A percentile compares a stretch with the other conserved stretches of the same genome.
Conservation (phyloP, 2,113 vertebrate species). For the Genyomyrus donnyi region DNA sequence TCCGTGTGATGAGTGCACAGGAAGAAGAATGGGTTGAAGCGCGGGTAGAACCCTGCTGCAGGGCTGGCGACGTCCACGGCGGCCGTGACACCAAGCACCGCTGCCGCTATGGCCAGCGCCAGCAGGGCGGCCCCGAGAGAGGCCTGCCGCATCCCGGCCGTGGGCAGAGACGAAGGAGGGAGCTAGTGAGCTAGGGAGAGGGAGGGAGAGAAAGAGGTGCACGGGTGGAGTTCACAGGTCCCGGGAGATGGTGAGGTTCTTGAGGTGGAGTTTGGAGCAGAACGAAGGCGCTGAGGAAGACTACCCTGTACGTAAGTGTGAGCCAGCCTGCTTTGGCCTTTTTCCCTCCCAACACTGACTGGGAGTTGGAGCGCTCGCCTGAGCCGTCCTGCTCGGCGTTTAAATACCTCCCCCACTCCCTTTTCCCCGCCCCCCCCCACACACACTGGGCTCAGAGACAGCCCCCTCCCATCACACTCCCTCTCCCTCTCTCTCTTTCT, state of each 20-base stretch:
- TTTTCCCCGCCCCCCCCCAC: conserved; percentile 49
- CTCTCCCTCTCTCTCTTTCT: conserved; percentile 16
- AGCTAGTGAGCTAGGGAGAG: conserved; percentile 15
- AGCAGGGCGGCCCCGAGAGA: conserved; percentile 53
- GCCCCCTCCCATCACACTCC: conserved; percentile 44
- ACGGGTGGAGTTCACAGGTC: not conserved
- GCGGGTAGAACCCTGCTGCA: conserved; percentile 72
- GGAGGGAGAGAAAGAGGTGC: conserved; percentile 22
- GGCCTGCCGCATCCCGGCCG: conserved; percentile 53
- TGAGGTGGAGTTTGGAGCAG: not conserved
- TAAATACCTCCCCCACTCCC: conserved; percentile 66
- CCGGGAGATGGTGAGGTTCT: not conserved
- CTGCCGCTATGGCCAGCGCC: conserved; percentile 39
- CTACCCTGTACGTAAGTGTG: not conserved
- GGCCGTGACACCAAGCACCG: conserved; percentile 21
- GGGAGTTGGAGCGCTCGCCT: conserved; percentile 64
- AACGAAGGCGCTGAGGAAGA: not conserved
- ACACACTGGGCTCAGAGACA: conserved; percentile 56
- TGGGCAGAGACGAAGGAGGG: conserved; percentile 37
- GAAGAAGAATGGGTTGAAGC: conserved; percentile 96
- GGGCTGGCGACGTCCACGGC: conserved; percentile 57
- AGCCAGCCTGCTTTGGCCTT: conserved; percentile 29
- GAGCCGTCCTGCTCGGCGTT: conserved; percentile 65
- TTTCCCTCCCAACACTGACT: conserved; percentile 50
- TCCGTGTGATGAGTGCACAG: conserved; percentile 93